Evolutionary conservation across 2,797 vertebrate species (phyloP), one percentile per base, ranked within the genome.

Genomic region (Trachurus trachurus): DNA sequence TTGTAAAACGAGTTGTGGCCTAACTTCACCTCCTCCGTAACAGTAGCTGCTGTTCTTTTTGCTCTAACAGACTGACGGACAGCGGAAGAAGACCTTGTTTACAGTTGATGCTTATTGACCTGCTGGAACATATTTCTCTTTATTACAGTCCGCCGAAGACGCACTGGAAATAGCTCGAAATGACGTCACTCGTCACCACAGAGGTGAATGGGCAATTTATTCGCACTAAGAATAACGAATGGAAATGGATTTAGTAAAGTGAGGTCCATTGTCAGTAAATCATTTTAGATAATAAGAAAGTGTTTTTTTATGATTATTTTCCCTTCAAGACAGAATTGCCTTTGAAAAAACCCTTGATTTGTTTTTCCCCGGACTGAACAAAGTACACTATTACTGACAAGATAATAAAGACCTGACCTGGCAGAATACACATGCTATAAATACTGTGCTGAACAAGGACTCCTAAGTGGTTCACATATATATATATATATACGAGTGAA

Each of bases 1-100:
- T 83, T 88, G 68, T 66, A 71, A 58, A 74, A 64, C 85, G 71
- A 79, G 62, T 68, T 78, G 75, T 74, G 72, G 72, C 26, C 26
- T 26, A 26, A 26, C 26, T 26, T 26, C 26, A 26, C 26, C 26
- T 26, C 26, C 26, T 26, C 26, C 26, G 26, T 45, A 59, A 56
- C 31, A 67, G 9, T 61, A 19, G 58, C 56, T 22, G 26, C 19
- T 42, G 45, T 17, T 75, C 26, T 44, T 60, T 34, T 34, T 70
- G 37, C 62, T 71, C 16, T 66, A 57, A 26, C 40, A 40, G 45
- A 17, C 13, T 6, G 37, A 68, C 42, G 68, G 37, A 68, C 42
- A 71, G 21, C 22, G 26, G 26, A 26, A 66, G 60, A 65, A 63
- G 7, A 50, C 19, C 40, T 53, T 16, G 21, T 76, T 67, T 56